phyloP scores from a whole-genome alignment of 2,888 invertebrate species.

The Altica lythri region DNA sequence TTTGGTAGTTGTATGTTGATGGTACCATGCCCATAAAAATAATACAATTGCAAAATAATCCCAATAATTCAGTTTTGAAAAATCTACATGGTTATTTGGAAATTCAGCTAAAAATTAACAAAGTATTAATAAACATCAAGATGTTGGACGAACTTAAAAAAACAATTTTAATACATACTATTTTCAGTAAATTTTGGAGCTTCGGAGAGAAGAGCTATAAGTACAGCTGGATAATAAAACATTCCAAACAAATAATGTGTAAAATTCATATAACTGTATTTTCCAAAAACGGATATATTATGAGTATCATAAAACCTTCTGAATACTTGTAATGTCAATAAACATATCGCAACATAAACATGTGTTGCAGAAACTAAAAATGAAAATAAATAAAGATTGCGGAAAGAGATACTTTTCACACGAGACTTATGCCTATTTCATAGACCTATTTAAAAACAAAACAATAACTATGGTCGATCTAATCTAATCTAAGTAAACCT shows the following conservation, averaged over 20 bases:
- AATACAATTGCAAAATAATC: conserved; percentile 51
- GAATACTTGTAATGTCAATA: conserved; percentile 72
- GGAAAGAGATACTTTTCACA: too few relatives aligned
- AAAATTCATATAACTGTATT: conserved; percentile 76
- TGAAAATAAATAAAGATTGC: too few relatives aligned
- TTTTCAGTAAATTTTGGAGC: conserved; percentile 67
- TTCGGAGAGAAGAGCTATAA: conserved; percentile 70
- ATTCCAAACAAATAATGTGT: conserved; percentile 78
- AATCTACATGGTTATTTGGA: conserved; percentile 16
- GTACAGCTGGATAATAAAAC: conserved; percentile 75
- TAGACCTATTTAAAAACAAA: too few relatives aligned
- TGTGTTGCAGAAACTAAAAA: conserved; percentile 64
- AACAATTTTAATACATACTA: too few relatives aligned
- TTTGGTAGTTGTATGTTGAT: conserved; percentile 74
- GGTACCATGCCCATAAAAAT: conserved; percentile 75
- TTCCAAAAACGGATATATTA: conserved; percentile 79
- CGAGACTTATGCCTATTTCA: too few relatives aligned
- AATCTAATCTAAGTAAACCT: too few relatives aligned
- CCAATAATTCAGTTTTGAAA: conserved; percentile 39
- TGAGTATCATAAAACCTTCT: conserved; percentile 82
- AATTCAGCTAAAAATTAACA: conserved; percentile 32
- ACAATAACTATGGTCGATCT: too few relatives aligned
- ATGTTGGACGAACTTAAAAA: too few relatives aligned
- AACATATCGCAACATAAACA: conserved; percentile 63
- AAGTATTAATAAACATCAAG: conserved; percentile 4